phyloP scores from a whole-genome alignment of 2,888 invertebrate genomes.

The Podabrus alpinus region DNA sequence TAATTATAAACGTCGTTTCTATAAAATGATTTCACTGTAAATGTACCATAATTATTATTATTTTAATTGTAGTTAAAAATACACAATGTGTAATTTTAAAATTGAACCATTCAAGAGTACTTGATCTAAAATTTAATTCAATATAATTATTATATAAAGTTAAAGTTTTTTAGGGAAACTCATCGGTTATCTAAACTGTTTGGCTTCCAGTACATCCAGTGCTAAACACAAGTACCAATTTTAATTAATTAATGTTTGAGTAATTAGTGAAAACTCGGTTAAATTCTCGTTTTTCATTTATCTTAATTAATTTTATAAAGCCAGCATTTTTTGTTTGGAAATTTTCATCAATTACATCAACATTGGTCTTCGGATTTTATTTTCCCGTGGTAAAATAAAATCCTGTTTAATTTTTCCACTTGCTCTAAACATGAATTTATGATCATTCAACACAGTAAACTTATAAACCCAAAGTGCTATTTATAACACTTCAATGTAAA shows the following conservation, averaged over 20 bases:
- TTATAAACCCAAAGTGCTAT: neutral
- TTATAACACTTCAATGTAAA: neutral
- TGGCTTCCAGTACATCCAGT: neutral
- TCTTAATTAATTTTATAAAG: neutral
- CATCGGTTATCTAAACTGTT: neutral
- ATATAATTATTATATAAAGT: no score
- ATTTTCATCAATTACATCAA: neutral
- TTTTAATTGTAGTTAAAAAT: neutral
- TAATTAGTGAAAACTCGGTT: neutral
- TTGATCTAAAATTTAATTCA: no score
- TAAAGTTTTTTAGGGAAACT: neutral
- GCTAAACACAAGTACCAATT: neutral
- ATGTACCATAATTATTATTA: neutral
- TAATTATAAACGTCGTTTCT: neutral
- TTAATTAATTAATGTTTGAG: neutral
- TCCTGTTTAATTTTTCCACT: neutral
- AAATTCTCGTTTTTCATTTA: neutral
- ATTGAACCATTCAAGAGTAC: neutral
- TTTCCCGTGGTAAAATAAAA: neutral
- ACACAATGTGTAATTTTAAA: neutral
- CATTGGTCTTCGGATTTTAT: neutral
- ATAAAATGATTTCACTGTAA: neutral
- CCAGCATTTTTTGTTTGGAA: neutral
- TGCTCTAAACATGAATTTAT: neutral
- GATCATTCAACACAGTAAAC: neutral